Conservation (phyloP, 1,140 invertebrate species). For the Tetramorium parvispinum region DNA sequence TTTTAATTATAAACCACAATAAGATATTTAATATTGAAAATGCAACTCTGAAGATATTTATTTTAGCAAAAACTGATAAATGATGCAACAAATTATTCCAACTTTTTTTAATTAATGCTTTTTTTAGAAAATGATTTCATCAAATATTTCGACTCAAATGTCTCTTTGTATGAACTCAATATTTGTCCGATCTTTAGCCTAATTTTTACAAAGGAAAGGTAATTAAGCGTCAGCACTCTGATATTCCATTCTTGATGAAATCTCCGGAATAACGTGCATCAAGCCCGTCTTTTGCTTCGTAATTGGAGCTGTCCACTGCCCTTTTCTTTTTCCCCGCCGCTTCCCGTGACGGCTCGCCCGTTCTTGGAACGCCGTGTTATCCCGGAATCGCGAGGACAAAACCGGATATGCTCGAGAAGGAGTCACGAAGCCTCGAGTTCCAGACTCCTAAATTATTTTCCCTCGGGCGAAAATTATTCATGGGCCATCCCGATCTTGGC, state of each 20-base stretch:
- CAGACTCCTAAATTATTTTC: constrained; percentile 75
- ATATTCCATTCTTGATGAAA: constrained; percentile 56
- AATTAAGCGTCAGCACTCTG: constrained; percentile 59
- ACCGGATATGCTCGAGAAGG: constrained; percentile 65
- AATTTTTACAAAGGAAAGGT: constrained; percentile 31
- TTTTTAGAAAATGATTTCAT: not conserved
- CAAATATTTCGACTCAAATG: not conserved
- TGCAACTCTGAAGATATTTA: not conserved
- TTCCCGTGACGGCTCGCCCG: not conserved
- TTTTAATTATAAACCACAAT: not conserved
- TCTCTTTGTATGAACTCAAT: not conserved
- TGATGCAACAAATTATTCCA: not conserved
- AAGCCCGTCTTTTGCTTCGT: constrained; percentile 40
- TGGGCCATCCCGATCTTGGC: constrained; percentile 60
- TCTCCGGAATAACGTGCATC: constrained; percentile 36
- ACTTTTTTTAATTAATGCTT: not conserved
- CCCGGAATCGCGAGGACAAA: constrained; percentile 66
- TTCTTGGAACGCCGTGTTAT: constrained; percentile 54
- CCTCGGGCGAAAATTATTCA: constrained; percentile 73
- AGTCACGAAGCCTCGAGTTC: constrained; percentile 69
- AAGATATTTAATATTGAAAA: constrained; percentile 30
- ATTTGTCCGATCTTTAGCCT: not conserved
- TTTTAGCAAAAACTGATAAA: not conserved
- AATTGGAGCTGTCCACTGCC: constrained; percentile 61
- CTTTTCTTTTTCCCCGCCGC: constrained; percentile 9